phyloP scores from a whole-genome alignment of 1,140 invertebrate species.

The Leptonema lineaticorne region DNA sequence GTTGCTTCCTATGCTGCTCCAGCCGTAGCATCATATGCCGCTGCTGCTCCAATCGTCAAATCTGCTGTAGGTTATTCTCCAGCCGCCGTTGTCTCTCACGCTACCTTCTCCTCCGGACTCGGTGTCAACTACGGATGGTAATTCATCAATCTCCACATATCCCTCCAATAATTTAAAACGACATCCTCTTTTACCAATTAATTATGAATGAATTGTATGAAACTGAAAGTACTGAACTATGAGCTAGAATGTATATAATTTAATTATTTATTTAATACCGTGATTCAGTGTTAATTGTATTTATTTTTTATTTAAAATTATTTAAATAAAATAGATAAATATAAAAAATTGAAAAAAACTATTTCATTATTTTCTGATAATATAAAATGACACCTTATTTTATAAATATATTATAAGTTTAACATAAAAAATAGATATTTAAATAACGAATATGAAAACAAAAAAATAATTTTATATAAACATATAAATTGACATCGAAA shows the following conservation, averaged over 20 bases:
- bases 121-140: conserved; percentile 57
- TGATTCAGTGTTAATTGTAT: conserved; percentile 12
- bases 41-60: conserved; percentile 31
- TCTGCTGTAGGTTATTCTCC: conserved; percentile 44
- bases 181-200: not conserved
- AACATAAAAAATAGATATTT: not conserved
- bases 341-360: conserved; percentile 2
- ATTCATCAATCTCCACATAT: conserved; percentile 25
- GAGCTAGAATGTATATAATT: conserved; percentile 19
- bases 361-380: not conserved
- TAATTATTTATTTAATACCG: conserved; percentile 3
- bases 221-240: conserved; percentile 2
- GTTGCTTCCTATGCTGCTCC: conserved; percentile 51
- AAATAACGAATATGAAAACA: too few relatives aligned
- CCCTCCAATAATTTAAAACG: not conserved
- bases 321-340: conserved; percentile 24
- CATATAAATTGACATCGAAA: too few relatives aligned
- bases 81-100: conserved; percentile 48
- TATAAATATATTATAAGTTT: too few relatives aligned
- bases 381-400: not conserved
- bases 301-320: conserved; percentile 27
- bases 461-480: too few relatives aligned
- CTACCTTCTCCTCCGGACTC: conserved; percentile 52
- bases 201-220: not conserved
- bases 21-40: conserved; percentile 40